Conservation (phyloP, 2,888 invertebrate species). For the Ernsta delagoae region DNA sequence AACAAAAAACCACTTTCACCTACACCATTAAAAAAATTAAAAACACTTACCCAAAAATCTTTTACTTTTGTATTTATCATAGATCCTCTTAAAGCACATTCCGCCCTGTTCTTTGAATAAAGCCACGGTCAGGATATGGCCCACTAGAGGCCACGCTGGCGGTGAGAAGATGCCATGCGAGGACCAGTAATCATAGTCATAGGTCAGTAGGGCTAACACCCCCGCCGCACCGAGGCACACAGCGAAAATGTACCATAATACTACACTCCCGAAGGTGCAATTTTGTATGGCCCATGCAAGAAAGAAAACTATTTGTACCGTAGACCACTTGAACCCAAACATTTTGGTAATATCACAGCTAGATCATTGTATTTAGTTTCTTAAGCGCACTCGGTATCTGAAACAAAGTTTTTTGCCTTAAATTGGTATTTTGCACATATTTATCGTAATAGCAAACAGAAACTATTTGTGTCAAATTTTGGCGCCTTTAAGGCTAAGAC, state of each 20-base stretch:
- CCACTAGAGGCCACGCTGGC: conserved; percentile 70
- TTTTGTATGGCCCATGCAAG: conserved; percentile 60
- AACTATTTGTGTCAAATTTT: no score
- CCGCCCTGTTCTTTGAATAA: conserved; percentile 76
- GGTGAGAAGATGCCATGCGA: conserved; percentile 70
- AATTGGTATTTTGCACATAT: no score
- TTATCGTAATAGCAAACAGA: no score
- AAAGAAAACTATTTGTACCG: conserved; percentile 56
- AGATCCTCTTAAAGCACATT: conserved; percentile 73
- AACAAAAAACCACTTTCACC: no score
- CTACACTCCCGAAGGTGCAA: conserved; percentile 59
- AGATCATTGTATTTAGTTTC: conserved; percentile 18
- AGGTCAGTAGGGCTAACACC: conserved; percentile 62
- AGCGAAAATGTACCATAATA: conserved; percentile 60
- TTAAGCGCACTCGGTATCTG: neutral
- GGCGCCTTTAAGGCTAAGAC: no score
- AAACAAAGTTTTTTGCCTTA: neutral
- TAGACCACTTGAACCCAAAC: conserved; percentile 71
- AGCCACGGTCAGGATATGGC: conserved; percentile 71
- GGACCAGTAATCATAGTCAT: conserved; percentile 77
- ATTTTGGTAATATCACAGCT: conserved; percentile 53
- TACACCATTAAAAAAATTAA: no score
- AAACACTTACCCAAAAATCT: conserved; percentile 68
- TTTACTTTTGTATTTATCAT: conserved; percentile 66
- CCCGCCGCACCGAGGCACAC: conserved; percentile 48